Evolutionary conservation across 2,113 vertebrate species (phyloP), one percentile per base, ranked within the genome.

Genomic region (Indicator maculatus): DNA sequence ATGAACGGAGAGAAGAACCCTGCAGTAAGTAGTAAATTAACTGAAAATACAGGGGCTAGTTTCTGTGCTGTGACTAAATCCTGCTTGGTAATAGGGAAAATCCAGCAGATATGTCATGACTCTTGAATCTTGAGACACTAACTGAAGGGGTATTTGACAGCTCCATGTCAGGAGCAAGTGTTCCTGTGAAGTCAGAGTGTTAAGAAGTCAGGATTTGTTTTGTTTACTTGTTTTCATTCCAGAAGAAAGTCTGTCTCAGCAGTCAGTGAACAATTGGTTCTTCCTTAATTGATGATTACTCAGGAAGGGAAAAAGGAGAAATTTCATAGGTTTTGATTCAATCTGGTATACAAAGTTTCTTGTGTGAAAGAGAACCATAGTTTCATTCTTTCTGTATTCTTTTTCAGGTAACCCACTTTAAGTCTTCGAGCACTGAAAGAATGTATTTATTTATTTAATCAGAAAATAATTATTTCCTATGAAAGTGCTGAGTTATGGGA

Each of bases 221-320:
- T 38, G 50, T 83, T 85, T 45, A 30, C 36, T 80, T 82, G 26
- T n/a, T 77, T 85, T 45, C 76, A 41, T 86, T 92, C 63, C 33
- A 44, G 75, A 63, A n/a, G 41, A 64, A 92, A 65, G 53, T 27
- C 53, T 55, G 16, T 11, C 66, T 60, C 47, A 55, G 58, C 52
- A 86, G 36, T 61, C 28, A 75, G 5, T 27, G 66, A 84, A 69
- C 19, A 78, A 69, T 20, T 17, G 18, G 23, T 75, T 71, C 33
- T 47, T 90, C 21, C 28, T 31, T 18, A 81, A 70, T 1, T 27
- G 9, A 61, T 50, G 12, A 41, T 39, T 80, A 59, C 86, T 81
- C 52, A 71, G 56, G 61, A 30, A 33, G 30, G 44, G 17, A 47
- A 88, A 64, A 19, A 74, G 36, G 9, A 76, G 9, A 75, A 75